Conservation (phyloP, 2,113 vertebrate species). For the Pelvicachromis taeniatus region DNA sequence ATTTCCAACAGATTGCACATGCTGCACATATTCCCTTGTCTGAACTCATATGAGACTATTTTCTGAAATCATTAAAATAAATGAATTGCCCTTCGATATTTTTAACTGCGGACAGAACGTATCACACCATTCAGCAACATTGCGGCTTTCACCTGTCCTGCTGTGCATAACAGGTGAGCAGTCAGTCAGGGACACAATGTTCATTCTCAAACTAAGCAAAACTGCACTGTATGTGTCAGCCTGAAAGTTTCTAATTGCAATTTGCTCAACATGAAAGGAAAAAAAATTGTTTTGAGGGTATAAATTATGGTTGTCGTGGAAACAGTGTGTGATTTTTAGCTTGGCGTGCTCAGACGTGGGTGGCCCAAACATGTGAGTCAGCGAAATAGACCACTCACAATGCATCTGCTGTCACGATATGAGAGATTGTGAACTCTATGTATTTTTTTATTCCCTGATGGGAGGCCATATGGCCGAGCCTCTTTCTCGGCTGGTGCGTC, state of each 20-base stretch:
- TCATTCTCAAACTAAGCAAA: background rate
- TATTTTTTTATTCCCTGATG: constrained; percentile 36
- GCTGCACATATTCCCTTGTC: background rate
- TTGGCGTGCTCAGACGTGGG: constrained; percentile 49
- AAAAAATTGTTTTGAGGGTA: constrained; percentile 37
- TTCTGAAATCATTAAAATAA: background rate
- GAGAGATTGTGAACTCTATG: constrained; percentile 49
- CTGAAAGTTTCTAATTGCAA: constrained; percentile 9
- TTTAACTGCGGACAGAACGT: background rate
- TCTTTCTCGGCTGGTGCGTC: background rate
- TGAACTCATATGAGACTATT: background rate
- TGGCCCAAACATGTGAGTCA: constrained; percentile 71
- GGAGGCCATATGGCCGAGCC: constrained; percentile 38
- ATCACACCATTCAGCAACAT: background rate
- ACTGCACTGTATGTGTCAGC: background rate
- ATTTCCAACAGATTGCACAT: background rate
- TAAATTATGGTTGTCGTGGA: constrained; percentile 69
- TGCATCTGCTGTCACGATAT: constrained; percentile 68
- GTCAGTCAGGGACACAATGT: background rate
- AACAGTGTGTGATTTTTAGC: constrained; percentile 63
- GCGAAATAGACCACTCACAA: constrained; percentile 53
- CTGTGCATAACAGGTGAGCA: background rate
- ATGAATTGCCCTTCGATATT: background rate
- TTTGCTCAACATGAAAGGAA: constrained; percentile 19
- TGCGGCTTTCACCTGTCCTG: background rate